These are phyloP conservation scores for Micrasema minimum DNA, from an alignment of 1,140 invertebrate genomes.

Conservation along the genomic window DNA sequence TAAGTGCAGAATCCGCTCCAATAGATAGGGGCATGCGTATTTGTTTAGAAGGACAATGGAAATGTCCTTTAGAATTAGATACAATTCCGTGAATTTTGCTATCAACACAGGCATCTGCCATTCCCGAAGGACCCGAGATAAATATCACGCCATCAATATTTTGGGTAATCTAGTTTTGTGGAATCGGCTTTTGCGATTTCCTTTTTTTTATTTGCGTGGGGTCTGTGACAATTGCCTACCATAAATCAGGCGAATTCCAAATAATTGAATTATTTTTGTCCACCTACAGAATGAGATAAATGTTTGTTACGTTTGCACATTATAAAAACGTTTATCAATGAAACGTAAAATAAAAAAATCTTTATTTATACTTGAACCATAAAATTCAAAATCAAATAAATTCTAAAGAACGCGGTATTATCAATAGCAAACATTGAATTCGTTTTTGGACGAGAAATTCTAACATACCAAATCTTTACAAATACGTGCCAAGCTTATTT, in stretches of 20 bases:
- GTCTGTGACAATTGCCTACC: conserved; percentile 6
- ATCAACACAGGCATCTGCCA: conserved; percentile 16
- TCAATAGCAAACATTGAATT: no score
- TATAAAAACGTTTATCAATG: no score
- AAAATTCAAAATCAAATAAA: no score
- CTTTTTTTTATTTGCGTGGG: conserved; percentile 32
- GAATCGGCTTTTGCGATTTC: conserved; percentile 7
- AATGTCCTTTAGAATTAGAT: conserved; percentile 29
- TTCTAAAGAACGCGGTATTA: no score
- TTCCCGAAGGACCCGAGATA: conserved; percentile 18
- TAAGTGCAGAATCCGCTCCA: conserved; percentile 19
- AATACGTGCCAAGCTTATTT: no score
- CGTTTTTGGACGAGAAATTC: no score
- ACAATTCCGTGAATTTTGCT: conserved; percentile 23
- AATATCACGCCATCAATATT: conserved; percentile 27
- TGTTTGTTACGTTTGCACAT: no score
- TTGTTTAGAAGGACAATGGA: conserved; percentile 30
- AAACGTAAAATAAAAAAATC: no score
- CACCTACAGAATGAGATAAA: no score
- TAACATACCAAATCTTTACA: no score
- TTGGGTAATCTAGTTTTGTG: conserved; percentile 28
- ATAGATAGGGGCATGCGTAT: conserved; percentile 11
- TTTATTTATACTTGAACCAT: no score
- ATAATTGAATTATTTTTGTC: no score
- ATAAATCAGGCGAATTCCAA: conserved; percentile 15